Conservation (phyloP, 2,888 invertebrate genomes). For the Entomobrya proxima region DNA sequence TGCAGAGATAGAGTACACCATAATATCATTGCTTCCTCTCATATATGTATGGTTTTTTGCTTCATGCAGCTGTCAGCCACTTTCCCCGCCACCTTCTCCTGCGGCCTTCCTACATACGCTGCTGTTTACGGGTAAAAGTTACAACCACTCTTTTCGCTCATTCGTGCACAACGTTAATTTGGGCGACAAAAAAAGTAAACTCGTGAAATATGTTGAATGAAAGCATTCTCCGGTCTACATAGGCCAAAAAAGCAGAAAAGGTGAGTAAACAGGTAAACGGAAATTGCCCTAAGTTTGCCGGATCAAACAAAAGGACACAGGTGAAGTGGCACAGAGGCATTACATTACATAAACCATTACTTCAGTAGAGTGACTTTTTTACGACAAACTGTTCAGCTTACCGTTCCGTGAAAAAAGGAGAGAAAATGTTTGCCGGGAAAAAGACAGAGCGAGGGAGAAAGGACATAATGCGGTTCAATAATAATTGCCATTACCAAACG, state of each 20-base stretch:
- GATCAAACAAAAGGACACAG: constrained; percentile 34
- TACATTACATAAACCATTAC: constrained; percentile 31
- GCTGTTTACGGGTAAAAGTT: constrained; percentile 44
- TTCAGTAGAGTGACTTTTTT: not conserved
- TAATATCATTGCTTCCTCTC: no score
- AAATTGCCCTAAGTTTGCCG: constrained; percentile 26
- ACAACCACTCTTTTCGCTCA: constrained; percentile 42
- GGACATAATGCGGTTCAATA: no score
- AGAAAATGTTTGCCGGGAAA: no score
- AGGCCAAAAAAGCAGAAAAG: constrained; percentile 8
- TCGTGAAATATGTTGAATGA: not conserved
- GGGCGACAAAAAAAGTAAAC: constrained; percentile 43
- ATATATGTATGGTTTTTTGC: not conserved
- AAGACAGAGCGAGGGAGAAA: no score
- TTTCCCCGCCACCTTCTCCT: constrained; percentile 14
- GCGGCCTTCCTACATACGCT: not conserved
- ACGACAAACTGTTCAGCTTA: not conserved
- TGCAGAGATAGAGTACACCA: not conserved
- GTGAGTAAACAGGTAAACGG: constrained; percentile 32
- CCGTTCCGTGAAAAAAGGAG: not conserved
- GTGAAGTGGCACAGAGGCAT: constrained; percentile 32
- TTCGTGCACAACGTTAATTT: constrained; percentile 56
- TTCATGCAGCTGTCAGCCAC: constrained; percentile 21
- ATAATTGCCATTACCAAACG: no score
- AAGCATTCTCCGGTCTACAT: not conserved